Evolutionary conservation across 2,888 invertebrate species (phyloP).

Genomic region (Slavum lentiscoides): DNA sequence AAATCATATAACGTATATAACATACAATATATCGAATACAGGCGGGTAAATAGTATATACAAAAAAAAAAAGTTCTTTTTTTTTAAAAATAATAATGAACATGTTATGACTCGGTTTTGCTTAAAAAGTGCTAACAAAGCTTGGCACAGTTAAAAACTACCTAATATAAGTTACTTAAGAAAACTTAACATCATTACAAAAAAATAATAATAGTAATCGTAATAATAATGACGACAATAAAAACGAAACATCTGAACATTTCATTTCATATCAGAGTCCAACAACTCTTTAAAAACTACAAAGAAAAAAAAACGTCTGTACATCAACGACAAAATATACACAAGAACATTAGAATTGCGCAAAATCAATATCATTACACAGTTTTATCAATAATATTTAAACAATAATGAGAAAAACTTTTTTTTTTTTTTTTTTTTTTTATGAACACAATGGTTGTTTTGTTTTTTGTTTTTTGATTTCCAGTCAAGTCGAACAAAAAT

Average conservation of each 20-base stretch:
- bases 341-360: conserved; percentile 32
- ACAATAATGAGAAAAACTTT: conserved; percentile 46
- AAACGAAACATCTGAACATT: conserved; percentile 43
- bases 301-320: conserved; percentile 42
- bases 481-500: conserved; percentile 39
- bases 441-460: conserved; percentile 50
- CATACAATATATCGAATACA: conserved; percentile 25
- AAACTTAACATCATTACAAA: conserved; percentile 51
- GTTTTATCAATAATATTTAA: conserved; percentile 38
- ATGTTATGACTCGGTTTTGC: conserved; percentile 48
- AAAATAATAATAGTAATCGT: conserved; percentile 28
- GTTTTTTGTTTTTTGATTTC: conserved; percentile 31
- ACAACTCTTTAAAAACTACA: conserved; percentile 35
- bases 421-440: no score
- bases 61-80: conserved; percentile 1
- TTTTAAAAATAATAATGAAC: conserved; percentile 3
- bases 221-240: conserved; percentile 24
- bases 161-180: conserved; percentile 52
- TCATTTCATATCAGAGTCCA: conserved; percentile 24
- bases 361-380: conserved; percentile 20
- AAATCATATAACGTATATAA: conserved; percentile 12
- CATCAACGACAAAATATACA: conserved; percentile 49
- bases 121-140: conserved; percentile 53
- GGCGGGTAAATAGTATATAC: conserved; percentile 24
- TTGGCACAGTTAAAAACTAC: conserved; percentile 52